Percentiles rank a stretch among this genome's conserved stretches.
Evolutionary conservation across 1,140 invertebrate genomes (phyloP).

Genomic region (Bombyx mandarina): DNA sequence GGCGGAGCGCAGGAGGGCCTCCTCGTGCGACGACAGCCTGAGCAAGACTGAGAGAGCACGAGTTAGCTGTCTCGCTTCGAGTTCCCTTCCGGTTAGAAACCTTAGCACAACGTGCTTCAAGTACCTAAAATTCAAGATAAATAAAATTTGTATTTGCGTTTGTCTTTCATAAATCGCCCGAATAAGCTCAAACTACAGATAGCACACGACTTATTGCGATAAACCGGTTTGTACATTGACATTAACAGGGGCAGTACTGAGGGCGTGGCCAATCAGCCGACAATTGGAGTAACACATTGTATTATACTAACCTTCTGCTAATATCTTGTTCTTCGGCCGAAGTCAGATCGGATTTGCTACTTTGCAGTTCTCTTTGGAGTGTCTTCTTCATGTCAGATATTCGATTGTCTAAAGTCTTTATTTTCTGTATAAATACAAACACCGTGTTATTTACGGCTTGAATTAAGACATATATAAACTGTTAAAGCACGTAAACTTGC

Average conservation of each 20-base stretch:
- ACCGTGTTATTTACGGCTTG: too few relatives aligned
- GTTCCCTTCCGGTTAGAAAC: constrained; percentile 89
- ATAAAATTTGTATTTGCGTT: too few relatives aligned
- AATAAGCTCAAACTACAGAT: too few relatives aligned
- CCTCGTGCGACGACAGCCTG: constrained; percentile 88
- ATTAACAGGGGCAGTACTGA: too few relatives aligned
- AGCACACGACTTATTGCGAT: too few relatives aligned
- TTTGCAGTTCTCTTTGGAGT: constrained; percentile 86
- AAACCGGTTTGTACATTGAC: too few relatives aligned
- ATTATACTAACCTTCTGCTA: constrained; percentile 69
- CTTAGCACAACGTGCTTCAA: constrained; percentile 94
- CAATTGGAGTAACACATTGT: too few relatives aligned
- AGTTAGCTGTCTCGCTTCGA: constrained; percentile 90
- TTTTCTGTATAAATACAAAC: constrained; percentile 74
- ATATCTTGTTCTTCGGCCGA: constrained; percentile 79
- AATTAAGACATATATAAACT: too few relatives aligned
- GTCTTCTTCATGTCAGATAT: constrained; percentile 92
- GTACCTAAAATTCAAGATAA: constrained; percentile 72
- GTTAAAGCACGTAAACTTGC: too few relatives aligned
- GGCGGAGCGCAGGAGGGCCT: constrained; percentile 88
- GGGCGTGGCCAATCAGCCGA: constrained; percentile 21
- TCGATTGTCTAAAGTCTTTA: constrained; percentile 89
- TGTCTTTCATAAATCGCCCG: too few relatives aligned
- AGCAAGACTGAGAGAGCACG: constrained; percentile 88
- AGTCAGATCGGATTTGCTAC: constrained; percentile 61